Evolutionary conservation across 92 coral and sea anemone species (phyloP).

Genomic region (Bergia sp.): DNA sequence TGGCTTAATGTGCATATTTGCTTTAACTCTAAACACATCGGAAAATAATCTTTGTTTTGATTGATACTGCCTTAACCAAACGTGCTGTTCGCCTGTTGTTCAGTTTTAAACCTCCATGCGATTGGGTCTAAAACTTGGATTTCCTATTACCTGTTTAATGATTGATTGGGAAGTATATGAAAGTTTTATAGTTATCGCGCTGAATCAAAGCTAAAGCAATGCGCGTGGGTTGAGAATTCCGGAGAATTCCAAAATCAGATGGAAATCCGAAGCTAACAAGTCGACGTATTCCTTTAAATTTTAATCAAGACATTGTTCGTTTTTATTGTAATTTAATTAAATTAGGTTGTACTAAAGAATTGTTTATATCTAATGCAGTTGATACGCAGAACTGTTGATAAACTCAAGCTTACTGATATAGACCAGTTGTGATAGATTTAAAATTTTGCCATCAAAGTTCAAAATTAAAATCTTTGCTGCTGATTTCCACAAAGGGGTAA

Average conservation of each 20-base stretch:
- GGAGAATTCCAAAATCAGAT: constrained; percentile 18
- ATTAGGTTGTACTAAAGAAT: constrained; percentile 47
- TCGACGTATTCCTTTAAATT: constrained; percentile 16
- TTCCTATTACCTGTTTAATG: neutral
- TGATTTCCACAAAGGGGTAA: neutral
- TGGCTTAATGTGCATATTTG: neutral
- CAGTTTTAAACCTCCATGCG: neutral
- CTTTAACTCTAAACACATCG: constrained; percentile 4
- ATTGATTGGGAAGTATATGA: constrained; percentile 1
- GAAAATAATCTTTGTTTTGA: neutral
- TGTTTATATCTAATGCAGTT: constrained; percentile 46
- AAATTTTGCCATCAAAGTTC: neutral
- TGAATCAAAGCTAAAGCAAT: neutral
- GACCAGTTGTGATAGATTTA: neutral
- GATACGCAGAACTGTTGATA: constrained; percentile 34
- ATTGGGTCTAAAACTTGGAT: neutral
- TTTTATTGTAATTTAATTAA: constrained; percentile 46
- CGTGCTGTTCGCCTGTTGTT: neutral
- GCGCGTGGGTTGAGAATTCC: constrained; percentile 29
- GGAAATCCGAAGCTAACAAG: constrained; percentile 21
- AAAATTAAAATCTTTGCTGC: neutral
- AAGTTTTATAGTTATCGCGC: neutral
- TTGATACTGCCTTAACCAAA: neutral
- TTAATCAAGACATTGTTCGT: constrained; percentile 44
- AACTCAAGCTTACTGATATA: constrained; percentile 3